Conservation (phyloP, 1,140 invertebrate species). For the Caenorhabditis briggsae region DNA sequence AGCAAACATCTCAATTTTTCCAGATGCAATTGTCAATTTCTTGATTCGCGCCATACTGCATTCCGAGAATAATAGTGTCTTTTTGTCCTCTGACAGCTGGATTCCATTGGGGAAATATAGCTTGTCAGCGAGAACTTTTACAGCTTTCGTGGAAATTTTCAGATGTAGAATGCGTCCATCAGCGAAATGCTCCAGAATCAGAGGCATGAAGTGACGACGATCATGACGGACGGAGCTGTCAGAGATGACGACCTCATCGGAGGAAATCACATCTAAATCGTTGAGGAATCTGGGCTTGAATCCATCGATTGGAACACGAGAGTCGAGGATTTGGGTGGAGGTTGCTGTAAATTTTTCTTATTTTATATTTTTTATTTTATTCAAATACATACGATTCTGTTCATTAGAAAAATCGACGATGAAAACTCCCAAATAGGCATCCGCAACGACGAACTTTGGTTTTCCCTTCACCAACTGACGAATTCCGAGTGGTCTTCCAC, state of each 20-base stretch:
- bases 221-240: conserved; percentile 78
- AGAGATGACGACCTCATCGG: conserved; percentile 76
- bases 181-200: conserved; percentile 76
- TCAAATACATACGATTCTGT: background rate
- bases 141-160: conserved; percentile 70
- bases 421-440: conserved; percentile 73
- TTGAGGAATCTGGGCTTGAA: conserved; percentile 67
- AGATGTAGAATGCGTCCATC: conserved; percentile 78
- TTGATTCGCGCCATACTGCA: conserved; percentile 76
- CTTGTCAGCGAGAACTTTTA: conserved; percentile 70
- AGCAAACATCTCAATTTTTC: conserved; percentile 75
- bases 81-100: conserved; percentile 76
- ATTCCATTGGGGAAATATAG: conserved; percentile 79
- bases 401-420: conserved; percentile 72
- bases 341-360: too few relatives aligned
- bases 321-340: conserved; percentile 53
- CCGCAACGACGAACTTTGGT: conserved; percentile 71
- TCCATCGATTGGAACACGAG: conserved; percentile 62
- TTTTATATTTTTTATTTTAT: too few relatives aligned
- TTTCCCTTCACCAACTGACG: conserved; percentile 68
- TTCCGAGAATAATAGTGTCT: conserved; percentile 77
- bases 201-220: conserved; percentile 78
- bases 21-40: conserved; percentile 69
- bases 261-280: conserved; percentile 66
- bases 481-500: conserved; percentile 75